Evolutionary conservation across 2,888 invertebrate genomes (phyloP), one percentile per base, ranked within the genome.

Genomic region (Pyrocoelia pectoralis): DNA sequence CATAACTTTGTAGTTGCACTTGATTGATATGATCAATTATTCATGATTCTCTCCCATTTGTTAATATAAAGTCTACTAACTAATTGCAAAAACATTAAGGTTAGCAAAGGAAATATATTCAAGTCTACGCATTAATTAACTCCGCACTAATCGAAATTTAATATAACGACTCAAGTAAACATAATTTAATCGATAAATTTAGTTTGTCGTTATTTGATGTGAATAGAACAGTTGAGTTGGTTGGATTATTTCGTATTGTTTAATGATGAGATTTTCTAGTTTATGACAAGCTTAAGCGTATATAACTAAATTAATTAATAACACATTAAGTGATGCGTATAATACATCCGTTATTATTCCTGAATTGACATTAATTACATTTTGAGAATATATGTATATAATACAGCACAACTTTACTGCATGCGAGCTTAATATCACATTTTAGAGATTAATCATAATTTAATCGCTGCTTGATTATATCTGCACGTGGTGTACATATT

Each of bases 291-390:
- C 17, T 33, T 33, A 33, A 33, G n/a, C 33, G 33, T 33, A 33
- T 33, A 33, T 17, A 46, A 46, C 46, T 46, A 46, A 46, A 46
- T 46, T 46, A 46, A 46, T 46, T 46, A 18, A 46, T 18, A 46
- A 46, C 17, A 17, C 18, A 46, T 46, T 46, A 46, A 46, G 17
- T 46, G 17, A 46, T 46, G 46, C 17, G 41, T 15, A 17, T 46
- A 46, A 46, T 46, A 46, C 46, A 46, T 46, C 46, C 17, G 46
- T 46, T 46, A 46, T 46, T 46, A 46, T 46, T 17, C n/a, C 46
- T 46, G 46, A 17, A 46, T 46, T 46, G 46, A 46, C 46, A 46
- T 46, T 46, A 46, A 46, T 46, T 46, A 46, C 18, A 17, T 17
- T 18, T 15, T 46, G 46, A 46, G 17, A 46, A 46, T 46, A 17